Conservation (phyloP, 2,113 vertebrate species). For the Trogon melanurus region DNA sequence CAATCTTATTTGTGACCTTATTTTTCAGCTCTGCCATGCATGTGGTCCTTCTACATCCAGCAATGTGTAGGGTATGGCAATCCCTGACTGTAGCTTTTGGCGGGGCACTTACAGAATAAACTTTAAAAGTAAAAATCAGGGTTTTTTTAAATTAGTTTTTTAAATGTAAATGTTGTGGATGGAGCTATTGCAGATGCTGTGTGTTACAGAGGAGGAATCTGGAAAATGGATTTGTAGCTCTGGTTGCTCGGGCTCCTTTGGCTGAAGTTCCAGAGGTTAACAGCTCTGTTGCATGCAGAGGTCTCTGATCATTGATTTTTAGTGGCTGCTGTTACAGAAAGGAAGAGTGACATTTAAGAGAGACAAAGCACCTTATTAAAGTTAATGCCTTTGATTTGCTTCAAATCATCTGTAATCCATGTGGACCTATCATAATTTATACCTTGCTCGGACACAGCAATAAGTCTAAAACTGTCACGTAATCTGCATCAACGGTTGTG, state of each 20-base stretch:
- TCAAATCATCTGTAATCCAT: slow-evolving; percentile 29
- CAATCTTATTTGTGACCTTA: background rate
- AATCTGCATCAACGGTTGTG: background rate
- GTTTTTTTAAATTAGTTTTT: background rate
- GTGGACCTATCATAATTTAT: slow-evolving; percentile 47
- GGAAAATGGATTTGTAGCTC: background rate
- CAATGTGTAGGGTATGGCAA: rapidly evolving
- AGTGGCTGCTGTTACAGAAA: slow-evolving; percentile 18
- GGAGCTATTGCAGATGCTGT: background rate
- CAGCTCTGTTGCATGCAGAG: background rate
- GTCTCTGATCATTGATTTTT: slow-evolving; percentile 37
- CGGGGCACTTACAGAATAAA: background rate
- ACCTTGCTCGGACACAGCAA: background rate
- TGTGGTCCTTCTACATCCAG: background rate
- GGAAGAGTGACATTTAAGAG: background rate
- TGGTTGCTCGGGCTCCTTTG: background rate
- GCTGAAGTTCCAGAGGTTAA: slow-evolving; percentile 19
- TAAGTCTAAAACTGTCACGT: slow-evolving; percentile 25
- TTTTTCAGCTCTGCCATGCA: background rate
- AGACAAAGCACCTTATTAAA: slow-evolving; percentile 47
- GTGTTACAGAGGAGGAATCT: background rate
- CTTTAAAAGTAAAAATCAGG: background rate
- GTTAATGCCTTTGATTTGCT: slow-evolving; percentile 56
- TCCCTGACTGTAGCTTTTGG: background rate
- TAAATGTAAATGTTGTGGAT: background rate